Evolutionary conservation across 2,888 invertebrate species (phyloP).

Genomic region (Sicus ferrugineus): DNA sequence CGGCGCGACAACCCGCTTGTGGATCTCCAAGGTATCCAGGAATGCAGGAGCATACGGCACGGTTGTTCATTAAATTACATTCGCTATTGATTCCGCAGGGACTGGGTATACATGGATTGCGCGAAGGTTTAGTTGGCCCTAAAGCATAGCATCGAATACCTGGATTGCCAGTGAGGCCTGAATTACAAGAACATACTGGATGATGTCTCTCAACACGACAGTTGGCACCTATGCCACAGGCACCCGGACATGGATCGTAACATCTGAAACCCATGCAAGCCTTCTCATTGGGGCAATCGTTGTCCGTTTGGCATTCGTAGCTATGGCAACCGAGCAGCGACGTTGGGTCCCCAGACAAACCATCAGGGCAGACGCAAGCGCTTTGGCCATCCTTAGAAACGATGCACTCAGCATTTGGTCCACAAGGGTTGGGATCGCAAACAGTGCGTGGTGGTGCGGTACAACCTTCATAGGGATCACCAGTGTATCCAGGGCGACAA

Average conservation of each 20-base stretch:
- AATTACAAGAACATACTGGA: constrained; percentile 79
- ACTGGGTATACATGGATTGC: constrained; percentile 76
- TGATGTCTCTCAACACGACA: constrained; percentile 82
- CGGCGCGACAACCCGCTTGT: constrained; percentile 76
- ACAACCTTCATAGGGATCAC: constrained; percentile 84
- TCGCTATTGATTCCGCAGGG: constrained; percentile 83
- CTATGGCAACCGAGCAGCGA: constrained; percentile 76
- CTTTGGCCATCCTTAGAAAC: constrained; percentile 74
- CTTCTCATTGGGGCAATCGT: constrained; percentile 76
- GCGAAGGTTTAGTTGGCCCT: constrained; percentile 66
- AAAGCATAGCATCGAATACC: constrained; percentile 74
- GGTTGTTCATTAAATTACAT: constrained; percentile 74
- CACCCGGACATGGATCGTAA: constrained; percentile 82
- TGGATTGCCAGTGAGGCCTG: constrained; percentile 80
- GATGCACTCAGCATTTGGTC: constrained; percentile 78
- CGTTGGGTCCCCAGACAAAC: constrained; percentile 80
- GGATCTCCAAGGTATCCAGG: constrained; percentile 83
- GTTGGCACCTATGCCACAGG: constrained; percentile 78
- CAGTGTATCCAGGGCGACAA: constrained; percentile 77
- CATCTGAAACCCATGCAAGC: constrained; percentile 85
- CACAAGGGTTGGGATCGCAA: constrained; percentile 83
- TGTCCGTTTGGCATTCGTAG: constrained; percentile 82
- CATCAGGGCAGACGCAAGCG: constrained; percentile 77
- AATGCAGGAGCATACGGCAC: constrained; percentile 80
- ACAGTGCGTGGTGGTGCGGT: constrained; percentile 73